phyloP scores from a whole-genome alignment of 2,113 vertebrate genomes.

The Arizona elegans region DNA sequence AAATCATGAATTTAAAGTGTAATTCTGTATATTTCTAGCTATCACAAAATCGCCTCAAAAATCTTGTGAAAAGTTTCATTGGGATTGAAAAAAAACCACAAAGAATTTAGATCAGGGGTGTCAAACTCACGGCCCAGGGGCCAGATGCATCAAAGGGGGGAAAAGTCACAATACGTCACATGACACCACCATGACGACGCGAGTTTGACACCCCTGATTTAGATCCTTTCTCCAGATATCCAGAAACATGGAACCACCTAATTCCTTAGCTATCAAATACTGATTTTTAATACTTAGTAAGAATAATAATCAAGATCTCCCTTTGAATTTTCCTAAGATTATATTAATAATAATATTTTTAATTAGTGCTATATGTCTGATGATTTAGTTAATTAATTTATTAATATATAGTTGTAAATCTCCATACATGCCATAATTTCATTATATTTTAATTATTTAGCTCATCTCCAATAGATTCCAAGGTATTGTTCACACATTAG shows the following conservation, averaged over 20 bases:
- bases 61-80: neutral
- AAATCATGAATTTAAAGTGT: neutral
- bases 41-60: neutral
- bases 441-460: neutral
- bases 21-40: neutral
- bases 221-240: neutral
- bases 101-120: neutral
- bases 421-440: neutral
- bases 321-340: neutral
- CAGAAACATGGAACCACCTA: neutral
- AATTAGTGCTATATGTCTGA: neutral
- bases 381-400: neutral
- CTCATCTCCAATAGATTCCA: neutral
- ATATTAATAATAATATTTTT: neutral
- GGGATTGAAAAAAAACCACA: neutral
- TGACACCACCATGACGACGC: too few relatives aligned
- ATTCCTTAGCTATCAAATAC: neutral
- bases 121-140: too few relatives aligned
- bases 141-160: too few relatives aligned
- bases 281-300: neutral
- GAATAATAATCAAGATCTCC: neutral
- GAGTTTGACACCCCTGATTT: neutral
- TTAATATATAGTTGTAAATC: neutral
- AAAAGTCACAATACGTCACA: too few relatives aligned
- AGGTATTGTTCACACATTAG: neutral